Evolutionary conservation across 2,888 invertebrate species (phyloP).

Genomic region (Synanthedon tipuliformis): DNA sequence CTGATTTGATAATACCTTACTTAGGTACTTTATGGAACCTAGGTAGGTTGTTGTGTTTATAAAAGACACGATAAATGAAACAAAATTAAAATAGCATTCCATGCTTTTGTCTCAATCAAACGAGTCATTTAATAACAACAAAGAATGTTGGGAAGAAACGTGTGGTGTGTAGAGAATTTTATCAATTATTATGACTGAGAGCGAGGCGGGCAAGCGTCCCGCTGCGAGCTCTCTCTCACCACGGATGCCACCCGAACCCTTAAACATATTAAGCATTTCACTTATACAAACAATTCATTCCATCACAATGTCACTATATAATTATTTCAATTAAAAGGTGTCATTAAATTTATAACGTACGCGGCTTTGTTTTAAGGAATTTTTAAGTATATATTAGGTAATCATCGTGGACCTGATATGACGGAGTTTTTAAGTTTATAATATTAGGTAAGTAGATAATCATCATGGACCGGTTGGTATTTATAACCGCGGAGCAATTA

Average conservation of each 20-base stretch:
- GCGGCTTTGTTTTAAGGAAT: too few species aligned
- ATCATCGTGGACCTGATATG: too few species aligned
- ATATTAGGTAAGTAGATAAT: too few species aligned
- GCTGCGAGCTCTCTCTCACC: slow-evolving; percentile 11
- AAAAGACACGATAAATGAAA: background rate
- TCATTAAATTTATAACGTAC: background rate
- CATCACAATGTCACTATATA: slow-evolving; percentile 2
- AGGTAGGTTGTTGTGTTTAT: too few species aligned
- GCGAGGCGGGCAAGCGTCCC: slow-evolving; percentile 31
- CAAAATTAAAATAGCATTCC: background rate
- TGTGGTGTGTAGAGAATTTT: slow-evolving; percentile 53
- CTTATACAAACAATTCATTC: background rate
- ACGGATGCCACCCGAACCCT: background rate
- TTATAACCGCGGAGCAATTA: too few species aligned
- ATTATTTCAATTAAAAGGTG: background rate
- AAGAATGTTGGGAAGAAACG: slow-evolving; percentile 42
- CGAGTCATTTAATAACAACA: slow-evolving; percentile 34
- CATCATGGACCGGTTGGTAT: too few species aligned
- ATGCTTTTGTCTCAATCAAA: slow-evolving; percentile 21
- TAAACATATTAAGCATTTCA: background rate
- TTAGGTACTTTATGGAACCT: too few species aligned
- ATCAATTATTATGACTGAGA: slow-evolving; percentile 45
- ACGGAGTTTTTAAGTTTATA: too few species aligned
- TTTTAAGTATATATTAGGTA: too few species aligned
- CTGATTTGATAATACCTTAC: too few species aligned